These are phyloP conservation scores for Barnardius zonarius DNA, from an alignment of 2,113 vertebrate genomes.

Conservation along the genomic window DNA sequence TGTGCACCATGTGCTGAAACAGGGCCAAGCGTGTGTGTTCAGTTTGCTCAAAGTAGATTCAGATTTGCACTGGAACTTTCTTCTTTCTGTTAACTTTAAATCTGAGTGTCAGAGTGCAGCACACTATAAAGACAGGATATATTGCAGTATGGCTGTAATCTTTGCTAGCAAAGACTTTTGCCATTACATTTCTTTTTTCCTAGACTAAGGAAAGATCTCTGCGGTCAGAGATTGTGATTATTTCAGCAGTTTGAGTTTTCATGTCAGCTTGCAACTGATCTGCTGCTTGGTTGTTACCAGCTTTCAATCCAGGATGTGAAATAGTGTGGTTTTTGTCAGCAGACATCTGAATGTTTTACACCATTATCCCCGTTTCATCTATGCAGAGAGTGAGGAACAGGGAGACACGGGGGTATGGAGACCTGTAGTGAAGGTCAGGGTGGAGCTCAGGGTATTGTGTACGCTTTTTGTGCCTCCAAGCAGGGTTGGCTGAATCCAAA, in stretches of 20 bases:
- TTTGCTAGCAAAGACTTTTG: background rate
- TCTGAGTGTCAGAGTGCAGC: background rate
- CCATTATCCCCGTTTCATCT: background rate
- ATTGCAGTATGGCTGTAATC: background rate
- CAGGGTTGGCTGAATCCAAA: rapidly evolving
- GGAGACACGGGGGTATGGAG: background rate
- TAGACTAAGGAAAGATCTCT: background rate
- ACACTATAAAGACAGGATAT: background rate
- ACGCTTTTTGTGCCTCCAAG: background rate
- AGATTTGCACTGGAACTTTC: rapidly evolving
- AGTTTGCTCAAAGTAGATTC: background rate
- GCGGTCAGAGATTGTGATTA: background rate
- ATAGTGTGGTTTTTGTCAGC: background rate
- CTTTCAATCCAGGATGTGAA: background rate
- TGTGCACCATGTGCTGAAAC: background rate
- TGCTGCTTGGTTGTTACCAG: background rate
- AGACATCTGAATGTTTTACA: background rate
- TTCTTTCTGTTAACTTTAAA: background rate
- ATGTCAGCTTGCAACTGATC: background rate
- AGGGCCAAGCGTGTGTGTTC: background rate
- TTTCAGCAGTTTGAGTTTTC: background rate
- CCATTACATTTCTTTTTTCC: background rate
- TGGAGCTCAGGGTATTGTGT: background rate
- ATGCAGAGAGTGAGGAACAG: background rate
- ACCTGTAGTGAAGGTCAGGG: background rate